Evolutionary conservation across 2,113 vertebrate genomes (phyloP), one percentile per base, ranked within the genome.

Genomic region (Rousettus leschenaultii): DNA sequence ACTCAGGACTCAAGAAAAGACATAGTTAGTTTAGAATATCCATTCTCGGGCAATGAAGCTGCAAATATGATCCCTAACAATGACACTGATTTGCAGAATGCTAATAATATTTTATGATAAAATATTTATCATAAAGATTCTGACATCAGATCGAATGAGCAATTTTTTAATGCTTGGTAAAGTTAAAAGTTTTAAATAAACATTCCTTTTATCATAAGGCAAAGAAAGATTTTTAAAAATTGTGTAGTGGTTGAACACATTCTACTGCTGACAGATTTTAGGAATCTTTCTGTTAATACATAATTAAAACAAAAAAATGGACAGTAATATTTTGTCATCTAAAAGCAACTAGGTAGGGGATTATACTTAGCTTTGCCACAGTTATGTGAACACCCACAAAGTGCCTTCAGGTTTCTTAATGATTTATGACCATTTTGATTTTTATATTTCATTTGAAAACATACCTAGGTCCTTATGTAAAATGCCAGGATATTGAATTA

Each of bases 281-380:
- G 82, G 26, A 94, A 85, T 61, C 40, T 93, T 95, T 74, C 88
- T 75, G 51, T 92, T 82, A 94, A 66, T 68, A 30, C 66, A 40
- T 16, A 94, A 90, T 85, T 92, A 70, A 94, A 94, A 86, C 59
- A 95, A 83, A 94, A 51, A 95, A 70, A 40, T n/a, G 53, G 66
- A 79, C 51, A 89, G 30, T 30, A 96, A 85, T 94, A 90, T 93
- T 94, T 96, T 96, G 66, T 87, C 85, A 93, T 75, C 33, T 45
- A 71, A 75, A 83, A 85, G 66, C 63, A 96, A 33, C 26, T 15
- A 43, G n/a, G 38, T 63, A 75, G 59, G 22, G 35, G 30, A 53
- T 78, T 43, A n/a, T 57, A 85, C 79, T 84, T 74, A 86, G 38
- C 45, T 12, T 59, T 35, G 13, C 75, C 11, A 51, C 87, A n/a